phyloP scores from a whole-genome alignment of 2,888 invertebrate genomes.

The Machimus atricapillus region DNA sequence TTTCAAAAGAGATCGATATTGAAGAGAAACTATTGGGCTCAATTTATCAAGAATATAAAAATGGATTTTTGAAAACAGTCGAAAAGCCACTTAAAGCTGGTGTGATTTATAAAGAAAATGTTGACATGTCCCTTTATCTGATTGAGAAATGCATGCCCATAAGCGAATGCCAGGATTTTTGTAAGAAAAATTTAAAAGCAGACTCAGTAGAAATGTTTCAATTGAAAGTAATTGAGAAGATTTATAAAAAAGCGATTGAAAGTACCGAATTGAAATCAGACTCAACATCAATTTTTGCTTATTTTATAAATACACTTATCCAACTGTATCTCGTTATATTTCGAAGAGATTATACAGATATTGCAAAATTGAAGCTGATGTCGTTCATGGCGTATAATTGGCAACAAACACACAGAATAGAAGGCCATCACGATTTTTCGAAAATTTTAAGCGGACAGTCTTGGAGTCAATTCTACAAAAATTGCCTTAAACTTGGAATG shows the following conservation, averaged over 20 bases:
- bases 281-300: constrained; percentile 61
- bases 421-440: constrained; percentile 48
- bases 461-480: constrained; percentile 70
- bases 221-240: constrained; percentile 65
- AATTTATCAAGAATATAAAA: constrained; percentile 69
- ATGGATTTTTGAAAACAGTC: constrained; percentile 69
- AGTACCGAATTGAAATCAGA: constrained; percentile 53
- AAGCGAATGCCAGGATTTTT: constrained; percentile 66
- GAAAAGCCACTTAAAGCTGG: constrained; percentile 76
- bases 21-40: constrained; percentile 64
- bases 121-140: constrained; percentile 67
- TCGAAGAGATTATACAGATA: constrained; percentile 61
- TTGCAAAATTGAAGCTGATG: constrained; percentile 58
- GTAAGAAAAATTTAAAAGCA: constrained; percentile 70
- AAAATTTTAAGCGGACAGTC: constrained; percentile 60
- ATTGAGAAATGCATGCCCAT: constrained; percentile 68
- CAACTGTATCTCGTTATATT: constrained; percentile 65
- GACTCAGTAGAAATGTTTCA: constrained; percentile 70
- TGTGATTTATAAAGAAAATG: constrained; percentile 69
- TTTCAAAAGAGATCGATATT: constrained; percentile 56
- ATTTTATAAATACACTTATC: constrained; percentile 65
- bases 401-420: constrained; percentile 47
- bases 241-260: constrained; percentile 65
- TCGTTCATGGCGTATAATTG: constrained; percentile 59
- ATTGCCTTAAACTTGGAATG: constrained; percentile 72